These are phyloP conservation scores for Pseudomyrmex flavicornis DNA, from an alignment of 1,140 invertebrate species.

Conservation along the genomic window DNA sequence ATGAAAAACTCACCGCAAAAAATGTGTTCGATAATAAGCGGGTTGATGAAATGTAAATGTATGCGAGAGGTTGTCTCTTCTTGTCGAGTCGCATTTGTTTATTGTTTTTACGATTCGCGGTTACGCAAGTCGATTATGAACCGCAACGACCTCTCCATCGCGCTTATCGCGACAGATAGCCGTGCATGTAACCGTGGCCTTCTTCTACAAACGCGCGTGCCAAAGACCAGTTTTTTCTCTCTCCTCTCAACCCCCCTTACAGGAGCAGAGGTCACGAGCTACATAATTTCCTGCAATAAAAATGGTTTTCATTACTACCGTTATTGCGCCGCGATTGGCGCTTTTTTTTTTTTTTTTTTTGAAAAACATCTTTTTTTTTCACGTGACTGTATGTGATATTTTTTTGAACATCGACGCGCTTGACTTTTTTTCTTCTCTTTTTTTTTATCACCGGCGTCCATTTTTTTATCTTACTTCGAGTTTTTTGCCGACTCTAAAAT, in stretches of 20 bases:
- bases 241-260: too few relatives aligned
- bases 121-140: constrained; percentile 51
- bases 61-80: background rate
- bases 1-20: background rate
- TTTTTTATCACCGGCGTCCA: too few relatives aligned
- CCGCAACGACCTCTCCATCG: constrained; percentile 16
- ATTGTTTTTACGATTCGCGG: constrained; percentile 41
- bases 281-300: constrained; percentile 55
- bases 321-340: background rate
- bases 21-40: background rate
- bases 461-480: background rate
- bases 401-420: background rate
- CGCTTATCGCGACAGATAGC: constrained; percentile 47
- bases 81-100: constrained; percentile 42
- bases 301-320: constrained; percentile 8
- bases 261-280: constrained; percentile 27
- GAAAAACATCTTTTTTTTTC: background rate
- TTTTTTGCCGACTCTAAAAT: background rate
- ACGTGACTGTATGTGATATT: background rate
- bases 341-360: background rate
- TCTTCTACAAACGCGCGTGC: constrained; percentile 45
- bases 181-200: constrained; percentile 39
- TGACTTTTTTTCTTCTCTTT: background rate
- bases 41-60: constrained; percentile 1
- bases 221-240: constrained; percentile 42